These are phyloP conservation scores for Benitochromis conjunctus DNA, from an alignment of 2,113 vertebrate species.

Conservation along the genomic window DNA sequence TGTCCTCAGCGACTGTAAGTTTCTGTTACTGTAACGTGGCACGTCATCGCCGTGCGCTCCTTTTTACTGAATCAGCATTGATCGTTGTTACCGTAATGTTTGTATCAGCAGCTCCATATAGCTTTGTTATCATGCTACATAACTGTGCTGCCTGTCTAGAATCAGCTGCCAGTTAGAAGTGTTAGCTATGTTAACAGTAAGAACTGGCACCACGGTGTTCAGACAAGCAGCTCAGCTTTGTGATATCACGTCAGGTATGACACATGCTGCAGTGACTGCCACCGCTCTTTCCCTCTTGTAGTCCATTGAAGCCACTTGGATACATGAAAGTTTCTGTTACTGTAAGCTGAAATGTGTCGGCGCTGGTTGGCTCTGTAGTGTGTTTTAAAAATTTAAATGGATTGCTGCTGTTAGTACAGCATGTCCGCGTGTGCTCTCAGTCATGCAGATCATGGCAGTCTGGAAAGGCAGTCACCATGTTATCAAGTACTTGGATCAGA, in stretches of 20 bases:
- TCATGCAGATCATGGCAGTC: accelerated
- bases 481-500: background rate
- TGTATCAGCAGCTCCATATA: background rate
- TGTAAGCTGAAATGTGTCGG: background rate
- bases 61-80: background rate
- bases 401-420: background rate
- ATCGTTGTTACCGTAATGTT: slow-evolving; percentile 8
- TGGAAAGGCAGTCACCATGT: background rate
- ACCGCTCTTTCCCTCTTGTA: background rate
- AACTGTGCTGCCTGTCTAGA: background rate
- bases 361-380: background rate
- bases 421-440: background rate
- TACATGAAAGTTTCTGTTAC: background rate
- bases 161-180: background rate
- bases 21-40: background rate
- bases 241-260: background rate
- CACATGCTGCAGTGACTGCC: background rate
- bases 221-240: background rate
- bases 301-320: background rate
- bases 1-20: background rate
- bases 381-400: background rate
- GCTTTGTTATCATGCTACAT: background rate
- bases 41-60: accelerated
- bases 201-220: background rate
- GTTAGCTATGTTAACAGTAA: background rate